These are phyloP conservation scores for Dilophus febrilis DNA, from an alignment of 2,888 invertebrate species.

Conservation along the genomic window DNA sequence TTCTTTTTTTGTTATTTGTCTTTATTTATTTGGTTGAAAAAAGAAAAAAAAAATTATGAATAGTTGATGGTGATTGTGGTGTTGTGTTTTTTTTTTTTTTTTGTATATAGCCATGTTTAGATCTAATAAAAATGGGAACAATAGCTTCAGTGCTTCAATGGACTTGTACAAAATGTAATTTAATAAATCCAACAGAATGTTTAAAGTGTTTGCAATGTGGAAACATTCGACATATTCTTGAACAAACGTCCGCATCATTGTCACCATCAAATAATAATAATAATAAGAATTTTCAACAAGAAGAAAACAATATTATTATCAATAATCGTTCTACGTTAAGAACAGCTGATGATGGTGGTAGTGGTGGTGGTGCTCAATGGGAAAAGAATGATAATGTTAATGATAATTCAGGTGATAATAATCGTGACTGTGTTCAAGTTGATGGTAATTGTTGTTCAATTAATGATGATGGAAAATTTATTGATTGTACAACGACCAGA, in stretches of 20 bases:
- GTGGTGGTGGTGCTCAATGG: slow-evolving; percentile 13
- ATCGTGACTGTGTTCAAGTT: too few relatives aligned
- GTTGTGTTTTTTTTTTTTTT: too few relatives aligned
- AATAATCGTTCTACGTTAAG: too few relatives aligned
- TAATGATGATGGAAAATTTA: too few relatives aligned
- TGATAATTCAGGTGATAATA: neutral
- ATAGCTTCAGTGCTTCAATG: slow-evolving; percentile 88
- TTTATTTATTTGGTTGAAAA: too few relatives aligned
- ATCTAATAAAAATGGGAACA: slow-evolving; percentile 51
- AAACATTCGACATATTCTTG: slow-evolving; percentile 26
- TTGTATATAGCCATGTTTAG: slow-evolving; percentile 14
- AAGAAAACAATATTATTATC: too few relatives aligned
- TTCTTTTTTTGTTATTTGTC: too few relatives aligned
- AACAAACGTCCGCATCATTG: neutral
- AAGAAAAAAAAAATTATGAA: too few relatives aligned
- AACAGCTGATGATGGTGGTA: slow-evolving; percentile 14
- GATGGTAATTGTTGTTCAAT: too few relatives aligned
- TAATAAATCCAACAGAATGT: slow-evolving; percentile 77
- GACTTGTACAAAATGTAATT: slow-evolving; percentile 76
- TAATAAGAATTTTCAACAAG: too few relatives aligned
- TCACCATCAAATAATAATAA: too few relatives aligned
- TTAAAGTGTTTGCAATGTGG: slow-evolving; percentile 72
- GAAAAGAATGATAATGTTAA: neutral
- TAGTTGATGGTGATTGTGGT: too few relatives aligned
- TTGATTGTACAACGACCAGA: neutral